Base-by-base conservation (phyloP, 2,888 invertebrate genomes). In the Lysandra bellargus region DNA sequence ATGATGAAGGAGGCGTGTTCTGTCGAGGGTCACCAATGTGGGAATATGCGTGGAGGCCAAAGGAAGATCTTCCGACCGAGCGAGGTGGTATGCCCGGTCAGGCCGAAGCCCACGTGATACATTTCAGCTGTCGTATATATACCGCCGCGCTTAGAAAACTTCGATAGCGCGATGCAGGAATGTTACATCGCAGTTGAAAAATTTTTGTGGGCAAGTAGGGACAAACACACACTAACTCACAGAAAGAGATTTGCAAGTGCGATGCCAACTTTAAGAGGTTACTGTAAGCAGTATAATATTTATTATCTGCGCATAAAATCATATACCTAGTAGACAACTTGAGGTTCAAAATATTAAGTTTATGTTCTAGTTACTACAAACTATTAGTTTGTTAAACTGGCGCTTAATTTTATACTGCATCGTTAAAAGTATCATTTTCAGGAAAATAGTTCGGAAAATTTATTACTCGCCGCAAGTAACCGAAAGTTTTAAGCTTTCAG, bases 401-500 rank as follows among this genome's bases (percentile, higher is more conserved):
- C 64, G 69, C 69, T 69, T 37, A 33, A 69, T 69, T 69, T 69
- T 37, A 69, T 69, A 69, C 30, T 69, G 30, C 33, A 69, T 69
- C 33, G 69, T 69, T 69, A 30, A 69, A 33, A 69, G 69, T 69
- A 69, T 69, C 69, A 33, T 69, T 69, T 37, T 37, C 69, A 33
- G 69, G 69, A 37, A 69, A 69, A 69, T 37, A 33, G 69, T 33
- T 37, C 33, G 69, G 33, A 37, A 69, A 69, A 69, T 69, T 69
- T 69, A 69, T 69, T 33, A 33, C 69, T 69, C 69, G 33, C 69
- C 33, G 33, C 69, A 69, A 69, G 33, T 69, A 17, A 69, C 69
- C 69, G 64, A 69, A 69, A 69, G 69, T 33, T 69, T 69, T 37
- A 69, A 69, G 69, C 69, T 69, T 69, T 69, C 33, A 33, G 69